These are phyloP conservation scores for Gisinianus flammeolus DNA, from an alignment of 2,888 invertebrate genomes.

Conservation along the genomic window DNA sequence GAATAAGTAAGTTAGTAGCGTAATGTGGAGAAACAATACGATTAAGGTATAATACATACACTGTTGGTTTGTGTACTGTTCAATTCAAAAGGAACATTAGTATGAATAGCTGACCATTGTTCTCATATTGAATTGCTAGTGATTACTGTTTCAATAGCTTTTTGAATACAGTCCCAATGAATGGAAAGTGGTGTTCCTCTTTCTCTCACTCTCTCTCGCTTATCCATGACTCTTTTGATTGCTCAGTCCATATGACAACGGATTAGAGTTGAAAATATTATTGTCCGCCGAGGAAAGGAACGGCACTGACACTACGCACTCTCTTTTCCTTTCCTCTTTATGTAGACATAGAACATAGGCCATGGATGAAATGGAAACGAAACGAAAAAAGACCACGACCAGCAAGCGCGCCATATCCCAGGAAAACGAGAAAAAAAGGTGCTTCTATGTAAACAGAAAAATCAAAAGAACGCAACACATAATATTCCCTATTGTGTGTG, in stretches of 20 bases:
- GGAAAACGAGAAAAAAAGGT: background rate
- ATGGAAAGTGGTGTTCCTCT: conserved; percentile 20
- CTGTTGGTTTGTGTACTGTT: background rate
- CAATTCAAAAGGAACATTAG: conserved; percentile 13
- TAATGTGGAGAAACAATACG: conserved; percentile 8
- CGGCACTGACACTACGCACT: too few species aligned
- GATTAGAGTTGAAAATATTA: conserved; percentile 17
- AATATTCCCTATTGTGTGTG: too few species aligned
- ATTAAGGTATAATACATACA: conserved; percentile 4
- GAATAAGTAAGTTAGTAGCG: background rate
- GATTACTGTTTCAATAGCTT: conserved; percentile 22
- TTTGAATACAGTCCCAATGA: conserved; percentile 23
- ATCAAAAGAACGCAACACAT: background rate
- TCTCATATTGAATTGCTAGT: conserved; percentile 24
- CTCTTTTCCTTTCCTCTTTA: too few species aligned
- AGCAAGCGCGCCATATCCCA: too few species aligned
- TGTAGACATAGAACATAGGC: background rate
- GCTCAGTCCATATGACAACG: conserved; percentile 25
- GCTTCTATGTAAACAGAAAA: conserved; percentile 2
- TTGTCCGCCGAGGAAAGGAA: background rate
- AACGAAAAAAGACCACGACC: too few species aligned
- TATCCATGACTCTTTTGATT: conserved; percentile 25
- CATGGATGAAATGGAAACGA: background rate
- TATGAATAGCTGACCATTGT: conserved; percentile 22
- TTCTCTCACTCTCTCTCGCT: conserved; percentile 12